Conservation (phyloP, 2,113 vertebrate species). For the Ploceus nigricollis region DNA sequence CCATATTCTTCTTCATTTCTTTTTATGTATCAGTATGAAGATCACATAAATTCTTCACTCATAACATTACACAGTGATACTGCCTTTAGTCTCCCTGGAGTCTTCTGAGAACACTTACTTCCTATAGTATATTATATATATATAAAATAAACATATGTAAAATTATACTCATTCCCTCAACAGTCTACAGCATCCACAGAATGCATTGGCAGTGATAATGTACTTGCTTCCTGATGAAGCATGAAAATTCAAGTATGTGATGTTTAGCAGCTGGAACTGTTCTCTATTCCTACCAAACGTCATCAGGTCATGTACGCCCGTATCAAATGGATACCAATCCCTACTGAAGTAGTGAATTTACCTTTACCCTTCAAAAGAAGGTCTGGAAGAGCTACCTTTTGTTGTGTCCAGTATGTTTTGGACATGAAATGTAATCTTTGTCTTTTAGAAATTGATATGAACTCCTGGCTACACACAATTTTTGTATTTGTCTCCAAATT, state of each 20-base stretch:
- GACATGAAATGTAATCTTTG: neutral
- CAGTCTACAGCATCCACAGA: neutral
- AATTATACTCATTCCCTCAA: neutral
- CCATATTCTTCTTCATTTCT: neutral
- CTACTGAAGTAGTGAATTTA: neutral
- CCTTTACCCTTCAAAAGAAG: neutral
- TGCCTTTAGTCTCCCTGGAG: neutral
- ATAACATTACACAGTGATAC: neutral
- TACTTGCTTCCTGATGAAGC: neutral
- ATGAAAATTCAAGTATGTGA: neutral
- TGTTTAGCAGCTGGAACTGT: neutral
- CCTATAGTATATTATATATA: neutral
- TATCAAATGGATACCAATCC: accelerated
- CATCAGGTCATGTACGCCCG: neutral
- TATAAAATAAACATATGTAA: neutral
- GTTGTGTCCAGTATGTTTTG: neutral
- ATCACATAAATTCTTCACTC: neutral
- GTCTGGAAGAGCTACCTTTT: neutral
- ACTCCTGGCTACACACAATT: neutral
- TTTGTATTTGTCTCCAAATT: neutral
- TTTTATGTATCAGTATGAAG: neutral
- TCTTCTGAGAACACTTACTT: neutral
- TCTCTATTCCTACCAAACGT: neutral
- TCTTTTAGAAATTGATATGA: neutral
- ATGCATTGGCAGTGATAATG: neutral